Base-by-base conservation (phyloP, 1,140 invertebrate species). In the Atta colombica region DNA sequence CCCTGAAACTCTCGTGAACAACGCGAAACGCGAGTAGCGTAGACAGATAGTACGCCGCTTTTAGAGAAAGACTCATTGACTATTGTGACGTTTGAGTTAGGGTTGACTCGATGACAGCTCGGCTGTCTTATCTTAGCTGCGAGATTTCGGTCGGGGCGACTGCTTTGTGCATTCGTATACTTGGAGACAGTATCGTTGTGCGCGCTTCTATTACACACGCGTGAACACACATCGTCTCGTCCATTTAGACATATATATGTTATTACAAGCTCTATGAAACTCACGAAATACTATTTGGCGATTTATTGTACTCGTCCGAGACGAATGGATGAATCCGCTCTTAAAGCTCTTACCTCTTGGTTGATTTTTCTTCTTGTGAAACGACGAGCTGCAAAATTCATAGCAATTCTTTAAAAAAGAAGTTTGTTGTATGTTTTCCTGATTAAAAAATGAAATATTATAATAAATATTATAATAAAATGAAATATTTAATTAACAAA, bases 71-170 rank as follows among this genome's bases (percentile, higher is more conserved):
- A 86, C 66, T 87, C 81, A 87, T 87, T 87, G 90, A 92, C 85
- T 87, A 90, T 93, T 90, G 91, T 92, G 39, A 85, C 82, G 88
- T 86, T 94, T 94, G 94, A 94, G 93, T 93, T 91, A 92, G 93
- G 93, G 89, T 91, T 93, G 92, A 92, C 89, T 92, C 88, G 89
- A 86, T 85, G 93, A 92, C 91, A 93, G 91, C 77, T 81, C 58
- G 18, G 31, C 77, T 72, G 88, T 90, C 85, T 92, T 91, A 92
- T 93, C 91, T 93, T 87, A 75, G 61, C 71, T 77, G 86, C 85
- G 89, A 92, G 91, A 92, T 93, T 92, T 93, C 82, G 72, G 66
- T 77, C 85, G 87, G 77, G 55, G 72, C 60, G 65, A 63, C 39
- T 58, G 51, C 58, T 77, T 88, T 88, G 58, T 88, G 53, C 63